Percentiles rank a stretch among this genome's conserved stretches.
Conservation (phyloP, 2,797 vertebrate species). For the Smutsia gigantea region DNA sequence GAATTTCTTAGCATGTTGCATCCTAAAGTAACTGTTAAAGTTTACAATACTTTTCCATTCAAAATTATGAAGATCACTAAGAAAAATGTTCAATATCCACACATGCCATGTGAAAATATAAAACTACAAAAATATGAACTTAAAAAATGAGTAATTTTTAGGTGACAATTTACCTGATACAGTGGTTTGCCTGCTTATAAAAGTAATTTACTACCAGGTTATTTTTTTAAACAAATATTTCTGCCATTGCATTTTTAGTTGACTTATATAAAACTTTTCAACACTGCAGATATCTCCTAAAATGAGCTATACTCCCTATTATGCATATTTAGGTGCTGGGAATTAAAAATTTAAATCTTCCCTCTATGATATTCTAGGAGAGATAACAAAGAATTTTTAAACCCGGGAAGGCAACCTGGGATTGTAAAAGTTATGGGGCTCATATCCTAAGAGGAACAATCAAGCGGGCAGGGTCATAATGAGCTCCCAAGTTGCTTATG, state of each 20-base stretch:
- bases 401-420: constrained; percentile 6
- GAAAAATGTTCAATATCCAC: background rate
- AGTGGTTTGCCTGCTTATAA: background rate
- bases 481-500: constrained; percentile 24
- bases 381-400: constrained; percentile 63
- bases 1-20: background rate
- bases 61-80: constrained; percentile 41
- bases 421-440: constrained; percentile 41
- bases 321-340: constrained; percentile 56
- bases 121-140: constrained; percentile 7
- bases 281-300: constrained; percentile 43
- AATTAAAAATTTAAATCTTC: constrained; percentile 77
- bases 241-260: constrained; percentile 30
- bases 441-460: constrained; percentile 45
- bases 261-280: constrained; percentile 60
- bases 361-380: constrained; percentile 57
- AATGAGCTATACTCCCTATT: constrained; percentile 43
- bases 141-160: constrained; percentile 21
- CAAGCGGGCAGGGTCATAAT: background rate
- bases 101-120: background rate
- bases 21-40: constrained; percentile 13
- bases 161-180: constrained; percentile 1
- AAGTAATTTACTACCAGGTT: constrained; percentile 35
- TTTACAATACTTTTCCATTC: constrained; percentile 25
- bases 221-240: constrained; percentile 61